Evolutionary conservation across 23 tunicate genomes (phyloP).

Genomic region (Botrylloides violaceus): DNA sequence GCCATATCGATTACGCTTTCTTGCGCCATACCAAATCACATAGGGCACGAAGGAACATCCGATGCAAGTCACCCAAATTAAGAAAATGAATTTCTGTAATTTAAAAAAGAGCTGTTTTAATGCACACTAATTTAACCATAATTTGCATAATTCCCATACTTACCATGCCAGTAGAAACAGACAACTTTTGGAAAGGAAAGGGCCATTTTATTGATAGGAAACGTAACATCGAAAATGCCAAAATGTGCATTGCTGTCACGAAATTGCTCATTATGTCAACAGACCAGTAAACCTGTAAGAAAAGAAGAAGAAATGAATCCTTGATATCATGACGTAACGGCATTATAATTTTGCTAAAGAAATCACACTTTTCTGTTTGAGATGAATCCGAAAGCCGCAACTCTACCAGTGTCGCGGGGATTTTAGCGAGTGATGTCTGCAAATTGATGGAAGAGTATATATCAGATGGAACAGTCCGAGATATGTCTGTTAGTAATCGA

Average conservation of each 20-base stretch:
- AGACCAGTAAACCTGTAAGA: constrained; percentile 52
- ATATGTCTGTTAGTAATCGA: no score
- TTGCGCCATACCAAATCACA: constrained; percentile 7
- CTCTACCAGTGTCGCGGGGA: no score
- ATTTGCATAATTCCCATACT: constrained; percentile 7
- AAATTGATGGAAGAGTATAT: no score
- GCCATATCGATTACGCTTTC: constrained; percentile 23
- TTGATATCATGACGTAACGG: no score
- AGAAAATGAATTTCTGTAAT: constrained; percentile 14
- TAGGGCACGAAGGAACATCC: constrained; percentile 30
- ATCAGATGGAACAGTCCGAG: no score
- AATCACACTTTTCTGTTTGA: no score
- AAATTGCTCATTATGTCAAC: constrained; percentile 55
- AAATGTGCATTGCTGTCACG: constrained; percentile 57
- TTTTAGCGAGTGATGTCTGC: no score
- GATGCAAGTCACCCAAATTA: constrained; percentile 27
- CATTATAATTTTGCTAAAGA: no score
- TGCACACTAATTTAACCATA: no score
- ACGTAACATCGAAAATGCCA: constrained; percentile 54
- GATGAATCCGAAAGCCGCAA: no score
- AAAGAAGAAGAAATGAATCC: no score
- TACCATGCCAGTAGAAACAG: constrained; percentile 24
- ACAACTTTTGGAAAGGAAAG: constrained; percentile 17
- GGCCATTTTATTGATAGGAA: constrained; percentile 38
- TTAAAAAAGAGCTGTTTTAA: no score